Conservation (phyloP, 2,888 invertebrate genomes). For the Drosophila stalkeri region DNA sequence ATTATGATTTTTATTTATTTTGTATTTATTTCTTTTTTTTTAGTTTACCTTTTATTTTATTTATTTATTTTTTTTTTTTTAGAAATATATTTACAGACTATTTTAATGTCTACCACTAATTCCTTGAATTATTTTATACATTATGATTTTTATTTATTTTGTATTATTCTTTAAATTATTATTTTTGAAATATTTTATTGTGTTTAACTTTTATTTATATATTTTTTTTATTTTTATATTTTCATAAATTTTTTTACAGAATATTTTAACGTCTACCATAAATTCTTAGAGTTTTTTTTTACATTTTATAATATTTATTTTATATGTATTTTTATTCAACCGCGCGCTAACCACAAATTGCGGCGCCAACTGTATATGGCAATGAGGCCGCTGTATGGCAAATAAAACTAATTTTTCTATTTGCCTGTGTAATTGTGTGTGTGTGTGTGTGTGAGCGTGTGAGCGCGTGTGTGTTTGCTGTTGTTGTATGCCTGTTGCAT, state of each 20-base stretch:
- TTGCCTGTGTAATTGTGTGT: neutral
- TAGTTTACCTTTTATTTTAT: too few relatives aligned
- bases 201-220: neutral
- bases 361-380: conserved; percentile 10
- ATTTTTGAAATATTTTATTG: too few relatives aligned
- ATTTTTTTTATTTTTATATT: neutral
- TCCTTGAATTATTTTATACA: neutral
- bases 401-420: conserved; percentile 16
- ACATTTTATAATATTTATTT: conserved; percentile 1
- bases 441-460: conserved; percentile 3
- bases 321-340: conserved; percentile 2
- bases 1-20: too few relatives aligned
- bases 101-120: neutral
- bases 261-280: neutral
- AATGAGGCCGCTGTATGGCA: conserved; percentile 14
- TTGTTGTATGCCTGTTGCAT: conserved; percentile 20
- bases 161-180: neutral
- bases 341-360: conserved; percentile 19
- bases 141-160: neutral
- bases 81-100: neutral
- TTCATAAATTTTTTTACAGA: neutral
- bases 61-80: neutral
- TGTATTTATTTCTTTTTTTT: too few relatives aligned
- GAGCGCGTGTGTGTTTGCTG: conserved; percentile 11
- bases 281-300: neutral